Base-by-base conservation (phyloP, 2,797 vertebrate species). In the Vespertilio murinus region DNA sequence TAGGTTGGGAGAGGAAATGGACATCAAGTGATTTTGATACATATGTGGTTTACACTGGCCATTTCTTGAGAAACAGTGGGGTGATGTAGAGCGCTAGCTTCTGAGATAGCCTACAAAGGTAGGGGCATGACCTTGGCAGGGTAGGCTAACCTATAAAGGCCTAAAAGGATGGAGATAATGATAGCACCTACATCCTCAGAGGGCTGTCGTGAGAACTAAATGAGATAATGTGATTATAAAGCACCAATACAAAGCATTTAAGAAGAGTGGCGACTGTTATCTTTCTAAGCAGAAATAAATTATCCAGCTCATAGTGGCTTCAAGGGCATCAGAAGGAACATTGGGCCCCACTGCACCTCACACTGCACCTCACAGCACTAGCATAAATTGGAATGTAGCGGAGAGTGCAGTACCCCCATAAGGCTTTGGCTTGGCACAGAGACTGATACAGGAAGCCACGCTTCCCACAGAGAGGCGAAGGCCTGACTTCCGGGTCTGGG, bases 371-470 rank as follows among this genome's bases (percentile, higher is more conserved):
- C 35, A 11, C 8, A 28, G 30, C 42, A 22, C n/a, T 38, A 40
- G 56, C 30, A 78, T 56, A 59, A 78, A 38, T 1, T 70, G 30
- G 38, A 28, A 54, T 77, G 49, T 33, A 80, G 80, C 40, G 33
- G 88, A 93, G 79, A 90, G 86, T 82, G 90, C 90, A 83, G 42
- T 30, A 42, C 33, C 59, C 25, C 65, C 49, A 22, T 17, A 88
- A 75, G 77, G 59, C 49, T 90, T 81, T 85, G 79, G 17, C 35
- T 67, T 59, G 64, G 64, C 4, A 1, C 45, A 8, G 70, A 79
- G 83, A 28, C 89, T 85, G 59, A 77, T 61, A 40, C 22, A 40
- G 91, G 83, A 95, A 95, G 52, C 74, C 40, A 23, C 2, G 13
- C 65, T 79, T 93, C 75, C 79, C 93, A 71, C 70, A 25, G 59